A percentile compares a stretch with the other conserved stretches of the same genome.
phyloP scores from a whole-genome alignment of 1,140 invertebrate species.

The Sycophila sp. region DNA sequence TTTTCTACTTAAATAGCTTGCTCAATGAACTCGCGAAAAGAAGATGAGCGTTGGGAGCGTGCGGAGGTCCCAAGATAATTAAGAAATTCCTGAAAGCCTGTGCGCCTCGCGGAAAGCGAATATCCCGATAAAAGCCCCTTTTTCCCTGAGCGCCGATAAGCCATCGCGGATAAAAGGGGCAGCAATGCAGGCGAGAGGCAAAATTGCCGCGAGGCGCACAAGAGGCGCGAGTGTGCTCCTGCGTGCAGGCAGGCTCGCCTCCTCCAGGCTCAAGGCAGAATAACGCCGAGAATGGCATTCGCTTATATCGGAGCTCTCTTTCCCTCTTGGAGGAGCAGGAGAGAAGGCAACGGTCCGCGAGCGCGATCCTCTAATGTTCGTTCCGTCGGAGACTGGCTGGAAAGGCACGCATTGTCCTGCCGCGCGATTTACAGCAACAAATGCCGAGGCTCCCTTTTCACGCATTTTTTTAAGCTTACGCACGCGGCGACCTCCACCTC shows the following conservation, averaged over 20 bases:
- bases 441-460: not conserved
- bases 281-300: not conserved
- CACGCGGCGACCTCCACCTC: too few relatives aligned
- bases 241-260: not conserved
- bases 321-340: too few relatives aligned
- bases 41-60: too few relatives aligned
- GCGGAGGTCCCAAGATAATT: not conserved
- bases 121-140: not conserved
- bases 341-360: not conserved
- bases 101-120: not conserved
- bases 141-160: not conserved
- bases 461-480: not conserved
- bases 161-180: not conserved
- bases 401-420: not conserved
- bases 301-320: not conserved
- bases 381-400: not conserved
- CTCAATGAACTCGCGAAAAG: too few relatives aligned
- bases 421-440: not conserved
- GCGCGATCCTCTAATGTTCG: not conserved
- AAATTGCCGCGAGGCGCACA: too few relatives aligned
- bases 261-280: not conserved
- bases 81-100: conserved; percentile 4
- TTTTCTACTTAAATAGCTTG: too few relatives aligned
- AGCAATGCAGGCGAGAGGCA: too few relatives aligned
- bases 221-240: too few relatives aligned